A percentile compares a stretch with the other conserved stretches of the same genome.
phyloP scores from a whole-genome alignment of 2,888 invertebrate species.

The Dasysyrphus albostriatus region DNA sequence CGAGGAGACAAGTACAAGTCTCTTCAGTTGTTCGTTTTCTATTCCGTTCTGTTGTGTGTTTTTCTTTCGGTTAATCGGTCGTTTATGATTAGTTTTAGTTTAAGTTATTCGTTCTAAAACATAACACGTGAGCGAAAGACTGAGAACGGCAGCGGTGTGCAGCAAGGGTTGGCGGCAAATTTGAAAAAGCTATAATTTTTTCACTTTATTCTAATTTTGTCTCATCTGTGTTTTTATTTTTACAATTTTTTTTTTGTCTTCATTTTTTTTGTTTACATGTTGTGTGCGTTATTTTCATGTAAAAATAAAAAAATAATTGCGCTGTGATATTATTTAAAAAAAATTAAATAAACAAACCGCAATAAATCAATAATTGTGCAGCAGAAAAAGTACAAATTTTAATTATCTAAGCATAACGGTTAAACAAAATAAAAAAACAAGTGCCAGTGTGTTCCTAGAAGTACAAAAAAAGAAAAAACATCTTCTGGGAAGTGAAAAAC shows the following conservation, averaged over 20 bases:
- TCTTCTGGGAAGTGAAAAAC: conserved; percentile 17
- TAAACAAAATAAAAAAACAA: conserved; percentile 26
- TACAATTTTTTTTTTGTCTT: conserved; percentile 41
- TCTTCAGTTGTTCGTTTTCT: conserved; percentile 44
- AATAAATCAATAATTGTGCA: conserved; percentile 36
- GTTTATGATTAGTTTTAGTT: conserved; percentile 75
- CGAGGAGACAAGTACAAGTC: conserved; percentile 33
- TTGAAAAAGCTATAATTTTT: conserved; percentile 50
- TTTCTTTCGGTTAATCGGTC: conserved; percentile 75
- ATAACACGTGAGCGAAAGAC: conserved; percentile 62
- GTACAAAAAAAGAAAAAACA: neutral
- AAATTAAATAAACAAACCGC: conserved; percentile 50
- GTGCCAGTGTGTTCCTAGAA: conserved; percentile 36
- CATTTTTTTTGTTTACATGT: conserved; percentile 20
- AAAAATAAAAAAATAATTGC: conserved; percentile 45
- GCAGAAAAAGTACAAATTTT: conserved; percentile 4
- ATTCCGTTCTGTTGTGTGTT: conserved; percentile 67
- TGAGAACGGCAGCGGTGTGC: conserved; percentile 60
- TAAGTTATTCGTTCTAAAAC: conserved; percentile 74
- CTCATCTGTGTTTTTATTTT: conserved; percentile 11
- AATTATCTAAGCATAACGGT: conserved; percentile 29
- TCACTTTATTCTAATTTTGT: conserved; percentile 25
- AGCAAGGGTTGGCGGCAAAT: conserved; percentile 71
- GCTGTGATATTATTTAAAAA: conserved; percentile 62
- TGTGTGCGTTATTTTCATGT: conserved; percentile 48